Evolutionary conservation across 2,797 vertebrate genomes (phyloP).

Genomic region (Propithecus perrieri): DNA sequence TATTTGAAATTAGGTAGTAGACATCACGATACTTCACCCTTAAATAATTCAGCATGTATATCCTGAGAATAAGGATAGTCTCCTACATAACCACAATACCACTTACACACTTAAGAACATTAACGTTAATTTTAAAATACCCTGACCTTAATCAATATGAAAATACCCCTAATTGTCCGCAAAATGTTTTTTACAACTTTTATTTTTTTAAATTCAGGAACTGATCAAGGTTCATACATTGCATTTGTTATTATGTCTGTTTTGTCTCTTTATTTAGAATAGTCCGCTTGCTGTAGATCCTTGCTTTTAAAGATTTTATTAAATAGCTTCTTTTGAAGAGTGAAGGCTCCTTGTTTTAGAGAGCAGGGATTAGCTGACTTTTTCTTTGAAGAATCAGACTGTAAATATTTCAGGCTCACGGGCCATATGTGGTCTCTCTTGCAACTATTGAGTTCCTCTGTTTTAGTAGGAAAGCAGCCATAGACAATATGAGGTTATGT

Average conservation of each 20-base stretch:
- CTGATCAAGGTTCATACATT: neutral
- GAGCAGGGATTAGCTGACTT: neutral
- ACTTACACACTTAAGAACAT: neutral
- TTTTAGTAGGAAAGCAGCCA: constrained; percentile 9
- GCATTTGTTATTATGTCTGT: neutral
- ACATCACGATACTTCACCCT: neutral
- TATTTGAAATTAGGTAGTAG: neutral
- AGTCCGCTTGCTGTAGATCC: neutral
- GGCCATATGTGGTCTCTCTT: neutral
- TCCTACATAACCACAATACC: neutral
- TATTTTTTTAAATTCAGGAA: neutral
- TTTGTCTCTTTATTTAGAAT: neutral
- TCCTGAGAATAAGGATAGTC: neutral
- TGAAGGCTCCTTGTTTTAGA: neutral
- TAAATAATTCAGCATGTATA: neutral
- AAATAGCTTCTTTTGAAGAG: neutral
- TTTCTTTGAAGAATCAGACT: neutral
- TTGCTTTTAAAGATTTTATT: constrained; percentile 19
- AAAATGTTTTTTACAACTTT: neutral
- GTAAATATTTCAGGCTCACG: neutral
- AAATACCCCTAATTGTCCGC: neutral
- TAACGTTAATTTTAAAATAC: neutral
- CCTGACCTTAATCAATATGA: neutral
- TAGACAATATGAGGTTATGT: neutral
- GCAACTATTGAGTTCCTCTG: neutral